Evolutionary conservation across 1,140 invertebrate genomes (phyloP).

Genomic region (Leptinotarsa defecta): DNA sequence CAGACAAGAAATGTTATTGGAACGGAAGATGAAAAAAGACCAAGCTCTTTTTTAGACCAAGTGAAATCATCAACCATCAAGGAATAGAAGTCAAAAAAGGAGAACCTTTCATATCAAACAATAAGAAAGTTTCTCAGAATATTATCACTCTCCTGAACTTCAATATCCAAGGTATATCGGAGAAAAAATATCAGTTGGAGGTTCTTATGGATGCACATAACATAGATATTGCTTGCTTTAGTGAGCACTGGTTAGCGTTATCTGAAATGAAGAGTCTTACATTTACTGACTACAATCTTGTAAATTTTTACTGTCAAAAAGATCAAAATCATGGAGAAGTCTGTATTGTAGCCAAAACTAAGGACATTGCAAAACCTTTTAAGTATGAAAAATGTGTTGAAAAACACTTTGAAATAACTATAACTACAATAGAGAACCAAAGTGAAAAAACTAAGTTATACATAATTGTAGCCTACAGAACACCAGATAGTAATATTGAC

Average conservation of each 20-base stretch:
- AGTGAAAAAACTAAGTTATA: slow-evolving; percentile 10
- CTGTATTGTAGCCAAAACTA: slow-evolving; percentile 1
- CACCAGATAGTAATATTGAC: slow-evolving; percentile 10
- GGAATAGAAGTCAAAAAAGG: not conserved
- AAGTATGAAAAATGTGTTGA: slow-evolving; percentile 6
- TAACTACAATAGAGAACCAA: not conserved
- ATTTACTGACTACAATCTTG: not conserved
- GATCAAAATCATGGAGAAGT: slow-evolving; percentile 2
- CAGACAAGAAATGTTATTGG: not conserved
- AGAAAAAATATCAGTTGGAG: slow-evolving; percentile 1
- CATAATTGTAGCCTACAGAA: slow-evolving; percentile 14
- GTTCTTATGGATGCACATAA: not conserved
- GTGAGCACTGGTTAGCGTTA: slow-evolving; percentile 10
- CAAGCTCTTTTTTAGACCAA: slow-evolving; percentile 16
- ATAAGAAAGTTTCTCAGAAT: too few relatives aligned
- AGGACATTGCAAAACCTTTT: not conserved
- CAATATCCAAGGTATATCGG: slow-evolving; percentile 5
- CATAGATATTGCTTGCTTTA: not conserved
- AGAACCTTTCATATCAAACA: too few relatives aligned
- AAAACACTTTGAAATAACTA: slow-evolving; percentile 18
- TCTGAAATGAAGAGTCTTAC: slow-evolving; percentile 3
- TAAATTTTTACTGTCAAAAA: slow-evolving; percentile 6
- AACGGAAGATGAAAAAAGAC: slow-evolving; percentile 10
- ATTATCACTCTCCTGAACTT: not conserved
- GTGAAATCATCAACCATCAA: not conserved